phyloP scores from a whole-genome alignment of 2,888 invertebrate species.

The Buathra laborator region DNA sequence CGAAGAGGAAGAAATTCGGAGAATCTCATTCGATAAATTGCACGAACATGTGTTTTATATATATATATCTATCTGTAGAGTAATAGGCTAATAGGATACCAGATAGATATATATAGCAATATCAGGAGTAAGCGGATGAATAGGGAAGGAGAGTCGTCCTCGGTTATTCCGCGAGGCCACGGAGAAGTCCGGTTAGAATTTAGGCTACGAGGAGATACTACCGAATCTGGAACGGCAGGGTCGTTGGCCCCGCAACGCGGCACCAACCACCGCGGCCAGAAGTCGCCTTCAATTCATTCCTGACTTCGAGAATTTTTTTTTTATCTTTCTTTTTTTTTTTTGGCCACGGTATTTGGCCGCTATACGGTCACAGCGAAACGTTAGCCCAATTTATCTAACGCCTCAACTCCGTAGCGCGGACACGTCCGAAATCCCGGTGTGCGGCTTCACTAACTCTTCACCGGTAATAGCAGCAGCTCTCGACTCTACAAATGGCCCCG shows the following conservation, averaged over 20 bases:
- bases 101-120: slow-evolving; percentile 4
- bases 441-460: slow-evolving; percentile 12
- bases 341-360: slow-evolving; percentile 46
- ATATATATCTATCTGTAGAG: not conserved
- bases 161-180: slow-evolving; percentile 61
- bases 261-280: slow-evolving; percentile 51
- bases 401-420: slow-evolving; percentile 24
- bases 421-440: slow-evolving; percentile 56
- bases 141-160: slow-evolving; percentile 55
- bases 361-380: slow-evolving; percentile 53
- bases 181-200: slow-evolving; percentile 82
- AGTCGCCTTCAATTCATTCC: slow-evolving; percentile 57
- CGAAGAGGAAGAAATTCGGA: not conserved
- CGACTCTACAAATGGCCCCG: not conserved
- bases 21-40: not conserved
- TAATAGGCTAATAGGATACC: slow-evolving; percentile 37
- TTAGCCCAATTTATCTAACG: slow-evolving; percentile 62
- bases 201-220: slow-evolving; percentile 83
- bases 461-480: not conserved
- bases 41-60: not conserved
- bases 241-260: slow-evolving; percentile 78
- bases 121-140: slow-evolving; percentile 49
- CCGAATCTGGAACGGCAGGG: slow-evolving; percentile 84
- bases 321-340: slow-evolving; percentile 40
- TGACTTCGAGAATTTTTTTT: slow-evolving; percentile 47